Percentiles rank a stretch among this genome's conserved stretches.
These are phyloP conservation scores for Pediacus dermestoides DNA, from an alignment of 2,888 invertebrate genomes.

Conservation along the genomic window DNA sequence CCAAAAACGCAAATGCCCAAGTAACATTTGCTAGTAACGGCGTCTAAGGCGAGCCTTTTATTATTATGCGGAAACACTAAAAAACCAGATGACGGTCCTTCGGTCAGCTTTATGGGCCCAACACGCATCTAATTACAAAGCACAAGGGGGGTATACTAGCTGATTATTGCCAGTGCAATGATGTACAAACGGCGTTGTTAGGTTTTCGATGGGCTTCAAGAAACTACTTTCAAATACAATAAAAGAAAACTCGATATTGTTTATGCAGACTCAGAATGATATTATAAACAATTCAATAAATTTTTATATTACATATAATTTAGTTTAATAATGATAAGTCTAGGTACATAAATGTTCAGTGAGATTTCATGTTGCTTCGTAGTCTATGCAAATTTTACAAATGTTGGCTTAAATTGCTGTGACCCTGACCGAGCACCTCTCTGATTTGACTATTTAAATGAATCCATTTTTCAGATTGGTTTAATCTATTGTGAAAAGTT, in stretches of 20 bases:
- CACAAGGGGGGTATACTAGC: conserved; percentile 28
- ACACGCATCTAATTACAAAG: conserved; percentile 50
- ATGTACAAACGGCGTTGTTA: conserved; percentile 24
- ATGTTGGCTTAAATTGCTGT: too few relatives aligned
- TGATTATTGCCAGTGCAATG: conserved; percentile 33
- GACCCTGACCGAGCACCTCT: too few relatives aligned
- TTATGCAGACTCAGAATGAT: conserved; percentile 1
- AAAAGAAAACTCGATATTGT: conserved; percentile 12
- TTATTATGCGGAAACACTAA: conserved; percentile 61
- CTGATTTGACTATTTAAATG: too few relatives aligned
- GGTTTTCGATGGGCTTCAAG: too few relatives aligned
- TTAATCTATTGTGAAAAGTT: too few relatives aligned
- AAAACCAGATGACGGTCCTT: conserved; percentile 60
- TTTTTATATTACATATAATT: not conserved
- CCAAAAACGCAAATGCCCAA: conserved; percentile 50
- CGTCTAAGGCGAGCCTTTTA: conserved; percentile 54
- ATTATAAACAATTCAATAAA: not conserved
- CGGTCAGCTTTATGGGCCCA: conserved; percentile 44
- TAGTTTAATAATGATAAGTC: too few relatives aligned
- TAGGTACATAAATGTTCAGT: too few relatives aligned
- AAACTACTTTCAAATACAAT: conserved; percentile 13
- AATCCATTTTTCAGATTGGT: too few relatives aligned
- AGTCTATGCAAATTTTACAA: too few relatives aligned
- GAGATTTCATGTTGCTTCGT: too few relatives aligned
- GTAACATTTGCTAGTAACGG: conserved; percentile 52